Base-by-base conservation (phyloP, 2,888 invertebrate genomes). In the Aricia artaxerxes region DNA sequence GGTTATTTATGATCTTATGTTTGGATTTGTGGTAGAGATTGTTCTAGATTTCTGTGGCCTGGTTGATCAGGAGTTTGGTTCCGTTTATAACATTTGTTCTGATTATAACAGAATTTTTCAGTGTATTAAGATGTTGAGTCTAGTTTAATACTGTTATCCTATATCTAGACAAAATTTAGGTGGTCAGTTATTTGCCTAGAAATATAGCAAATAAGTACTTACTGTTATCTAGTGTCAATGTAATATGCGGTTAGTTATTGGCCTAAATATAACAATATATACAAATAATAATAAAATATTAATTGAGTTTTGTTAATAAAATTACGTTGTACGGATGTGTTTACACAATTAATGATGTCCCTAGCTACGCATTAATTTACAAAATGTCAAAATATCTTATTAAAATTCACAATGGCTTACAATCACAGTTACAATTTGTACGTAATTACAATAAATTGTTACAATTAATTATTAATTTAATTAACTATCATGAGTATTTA, bases 311-410 rank as follows among this genome's bases (percentile, higher is more conserved):
- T 11, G 13, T 69, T 69, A 38, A 69, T 69, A 69, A 57, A 57
- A 69, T 64, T 11, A 64, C 64, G 31, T 31, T 24, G 64, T 31
- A 64, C 64, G 9, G 64, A 64, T 64, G 11, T 64, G n/a, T 61
- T 61, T 61, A 61, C 61, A 24, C 24, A 61, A 44, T 35, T 38
- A 69, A 69, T 35, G 35, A 69, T 35, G 69, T 69, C 69, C 69
- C 69, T 69, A 69, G 69, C 35, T 69, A 69, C 69, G 35, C 69
- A 69, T 69, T 69, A 38, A 69, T 69, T 69, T 35, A 69, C 69
- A 69, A 69, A 69, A 69, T 69, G 69, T 69, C 69, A 69, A 69
- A 38, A 13, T 69, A 35, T 69, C 13, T 35, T 69, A 69, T 69
- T 69, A 69, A 69, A 69, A 69, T 69, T 69, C 69, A 35, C 69